Percentiles rank a stretch among this genome's conserved stretches.
phyloP scores from a whole-genome alignment of 2,888 invertebrate species.

The Dermolepida albohirtum region DNA sequence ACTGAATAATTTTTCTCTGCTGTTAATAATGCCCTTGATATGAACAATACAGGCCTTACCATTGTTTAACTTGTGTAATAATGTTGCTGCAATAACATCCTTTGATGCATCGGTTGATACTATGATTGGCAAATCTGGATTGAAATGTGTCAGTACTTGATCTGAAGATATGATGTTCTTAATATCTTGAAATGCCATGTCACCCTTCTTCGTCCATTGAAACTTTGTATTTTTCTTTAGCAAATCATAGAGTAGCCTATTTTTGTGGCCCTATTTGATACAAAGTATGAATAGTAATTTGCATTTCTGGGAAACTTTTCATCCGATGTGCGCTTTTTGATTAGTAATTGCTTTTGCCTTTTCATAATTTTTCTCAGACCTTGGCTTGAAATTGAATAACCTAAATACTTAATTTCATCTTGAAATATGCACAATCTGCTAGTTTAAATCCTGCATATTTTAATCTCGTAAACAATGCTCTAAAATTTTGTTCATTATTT shows the following conservation, averaged over 20 bases:
- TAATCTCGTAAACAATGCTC: too few relatives aligned
- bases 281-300: slow-evolving; percentile 3
- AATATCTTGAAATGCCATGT: slow-evolving; percentile 29
- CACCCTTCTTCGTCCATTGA: slow-evolving; percentile 24
- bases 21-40: slow-evolving; percentile 42
- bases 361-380: too few relatives aligned
- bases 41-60: slow-evolving; percentile 46
- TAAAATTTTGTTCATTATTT: too few relatives aligned
- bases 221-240: slow-evolving; percentile 21
- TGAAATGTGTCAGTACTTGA: slow-evolving; percentile 20
- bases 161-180: slow-evolving; percentile 24
- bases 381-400: too few relatives aligned
- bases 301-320: slow-evolving; percentile 4
- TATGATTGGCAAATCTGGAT: slow-evolving; percentile 20
- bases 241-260: slow-evolving; percentile 33
- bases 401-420: too few relatives aligned
- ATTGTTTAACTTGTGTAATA: slow-evolving; percentile 43
- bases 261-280: slow-evolving; percentile 2
- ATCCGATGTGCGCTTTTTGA: too few relatives aligned
- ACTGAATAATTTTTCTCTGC: slow-evolving; percentile 40
- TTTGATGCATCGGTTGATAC: slow-evolving; percentile 24
- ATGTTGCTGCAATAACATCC: slow-evolving; percentile 34
- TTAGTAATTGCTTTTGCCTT: too few relatives aligned
- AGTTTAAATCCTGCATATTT: too few relatives aligned
- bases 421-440: too few relatives aligned